Conservation (phyloP, 2,888 invertebrate genomes). For the Ophion ellenae region DNA sequence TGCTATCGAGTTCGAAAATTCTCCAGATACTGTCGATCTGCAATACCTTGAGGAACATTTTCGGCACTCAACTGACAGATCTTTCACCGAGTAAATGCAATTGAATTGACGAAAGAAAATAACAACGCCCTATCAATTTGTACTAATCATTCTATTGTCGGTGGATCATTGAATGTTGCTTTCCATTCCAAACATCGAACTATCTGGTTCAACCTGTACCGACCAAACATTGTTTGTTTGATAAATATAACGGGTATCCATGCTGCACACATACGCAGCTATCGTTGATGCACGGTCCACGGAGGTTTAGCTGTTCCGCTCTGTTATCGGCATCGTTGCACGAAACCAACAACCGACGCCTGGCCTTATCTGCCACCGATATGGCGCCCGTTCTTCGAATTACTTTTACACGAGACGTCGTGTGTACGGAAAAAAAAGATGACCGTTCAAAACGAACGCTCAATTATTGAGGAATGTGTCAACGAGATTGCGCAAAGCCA, state of each 20-base stretch:
- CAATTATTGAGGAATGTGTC: not conserved
- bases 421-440: not conserved
- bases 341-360: conserved; percentile 46
- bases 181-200: too few species aligned
- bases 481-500: not conserved
- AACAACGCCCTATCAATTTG: too few species aligned
- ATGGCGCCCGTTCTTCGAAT: conserved; percentile 26
- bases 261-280: not conserved
- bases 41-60: too few species aligned
- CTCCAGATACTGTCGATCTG: too few species aligned
- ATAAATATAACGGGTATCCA: conserved; percentile 14
- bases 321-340: conserved; percentile 47
- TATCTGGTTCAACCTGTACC: not conserved
- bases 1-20: too few species aligned
- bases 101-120: too few species aligned
- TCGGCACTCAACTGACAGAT: too few species aligned
- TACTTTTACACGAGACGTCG: not conserved
- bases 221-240: conserved; percentile 26
- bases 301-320: not conserved
- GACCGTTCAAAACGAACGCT: too few species aligned
- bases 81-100: too few species aligned
- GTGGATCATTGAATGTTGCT: too few species aligned
- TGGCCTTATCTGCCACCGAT: conserved; percentile 41
- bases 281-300: conserved; percentile 17
- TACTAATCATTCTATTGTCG: too few species aligned